phyloP scores from a whole-genome alignment of 2,888 invertebrate species.

The Brachyopa scutellaris region DNA sequence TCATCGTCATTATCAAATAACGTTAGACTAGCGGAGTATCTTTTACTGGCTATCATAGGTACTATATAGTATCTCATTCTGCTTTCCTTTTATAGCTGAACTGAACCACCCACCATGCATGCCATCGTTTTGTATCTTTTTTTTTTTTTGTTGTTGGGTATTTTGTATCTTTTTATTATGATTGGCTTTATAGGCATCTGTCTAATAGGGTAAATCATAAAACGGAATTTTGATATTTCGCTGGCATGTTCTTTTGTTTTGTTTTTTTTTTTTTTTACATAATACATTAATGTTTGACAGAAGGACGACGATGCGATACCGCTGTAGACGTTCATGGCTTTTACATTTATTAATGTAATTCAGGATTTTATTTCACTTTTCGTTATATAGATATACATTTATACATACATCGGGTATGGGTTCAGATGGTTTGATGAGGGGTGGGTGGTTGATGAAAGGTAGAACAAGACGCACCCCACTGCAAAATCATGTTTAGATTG shows the following conservation, averaged over 20 bases:
- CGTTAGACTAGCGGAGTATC: background rate
- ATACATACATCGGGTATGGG: background rate
- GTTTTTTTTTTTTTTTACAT: slow-evolving; percentile 50
- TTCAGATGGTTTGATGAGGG: slow-evolving; percentile 1
- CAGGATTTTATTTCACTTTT: slow-evolving; percentile 46
- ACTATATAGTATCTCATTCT: too few species aligned
- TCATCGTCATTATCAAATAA: slow-evolving; percentile 16
- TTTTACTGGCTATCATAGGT: background rate
- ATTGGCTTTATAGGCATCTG: slow-evolving; percentile 69
- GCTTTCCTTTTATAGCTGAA: slow-evolving; percentile 15
- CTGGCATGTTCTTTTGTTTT: slow-evolving; percentile 34
- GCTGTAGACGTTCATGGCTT: slow-evolving; percentile 29
- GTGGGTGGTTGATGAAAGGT: slow-evolving; percentile 7
- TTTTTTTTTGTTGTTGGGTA: slow-evolving; percentile 2
- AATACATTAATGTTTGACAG: slow-evolving; percentile 64
- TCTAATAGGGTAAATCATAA: slow-evolving; percentile 69
- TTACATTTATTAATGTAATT: slow-evolving; percentile 70
- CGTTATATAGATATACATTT: too few species aligned
- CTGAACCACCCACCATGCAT: background rate
- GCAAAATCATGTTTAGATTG: slow-evolving; percentile 48
- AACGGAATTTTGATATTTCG: slow-evolving; percentile 67
- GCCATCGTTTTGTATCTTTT: slow-evolving; percentile 22
- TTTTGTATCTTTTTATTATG: slow-evolving; percentile 66
- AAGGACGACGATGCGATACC: slow-evolving; percentile 12
- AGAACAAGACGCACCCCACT: slow-evolving; percentile 16